These are phyloP conservation scores for Psilopsiagon aymara DNA, from an alignment of 2,113 vertebrate species.

Conservation along the genomic window DNA sequence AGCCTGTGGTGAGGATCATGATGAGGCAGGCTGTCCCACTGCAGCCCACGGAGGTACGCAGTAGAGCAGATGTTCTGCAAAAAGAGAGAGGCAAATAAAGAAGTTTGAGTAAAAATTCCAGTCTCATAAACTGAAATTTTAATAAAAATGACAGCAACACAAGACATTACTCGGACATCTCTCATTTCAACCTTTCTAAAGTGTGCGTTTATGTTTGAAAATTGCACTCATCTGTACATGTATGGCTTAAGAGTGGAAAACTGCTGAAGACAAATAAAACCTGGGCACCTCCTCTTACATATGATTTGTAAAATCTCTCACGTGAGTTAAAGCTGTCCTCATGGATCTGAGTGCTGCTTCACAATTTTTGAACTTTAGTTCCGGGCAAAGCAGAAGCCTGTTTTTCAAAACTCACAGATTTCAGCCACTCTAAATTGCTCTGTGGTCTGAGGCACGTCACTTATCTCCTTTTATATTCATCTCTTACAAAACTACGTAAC, in stretches of 20 bases:
- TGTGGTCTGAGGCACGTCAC: neutral
- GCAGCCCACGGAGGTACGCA: neutral
- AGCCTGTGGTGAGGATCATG: neutral
- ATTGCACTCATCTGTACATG: neutral
- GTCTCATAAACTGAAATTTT: neutral
- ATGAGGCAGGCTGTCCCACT: neutral
- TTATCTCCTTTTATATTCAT: neutral
- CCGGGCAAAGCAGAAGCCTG: neutral
- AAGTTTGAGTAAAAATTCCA: neutral
- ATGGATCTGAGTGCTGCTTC: neutral
- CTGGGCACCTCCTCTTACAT: neutral
- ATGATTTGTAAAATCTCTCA: neutral
- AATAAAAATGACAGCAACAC: neutral
- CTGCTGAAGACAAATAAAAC: neutral
- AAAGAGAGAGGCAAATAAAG: neutral
- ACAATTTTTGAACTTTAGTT: neutral
- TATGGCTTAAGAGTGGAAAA: neutral
- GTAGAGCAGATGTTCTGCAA: neutral
- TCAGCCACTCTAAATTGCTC: neutral
- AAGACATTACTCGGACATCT: neutral
- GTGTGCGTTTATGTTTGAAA: neutral
- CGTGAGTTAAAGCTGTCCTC: neutral
- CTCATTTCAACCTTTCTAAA: neutral
- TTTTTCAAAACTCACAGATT: neutral
- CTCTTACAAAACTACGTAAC: neutral